A percentile compares a stretch with the other conserved stretches of the same genome.
These are phyloP conservation scores for Seriola rivoliana DNA, from an alignment of 2,113 vertebrate genomes.

Conservation along the genomic window DNA sequence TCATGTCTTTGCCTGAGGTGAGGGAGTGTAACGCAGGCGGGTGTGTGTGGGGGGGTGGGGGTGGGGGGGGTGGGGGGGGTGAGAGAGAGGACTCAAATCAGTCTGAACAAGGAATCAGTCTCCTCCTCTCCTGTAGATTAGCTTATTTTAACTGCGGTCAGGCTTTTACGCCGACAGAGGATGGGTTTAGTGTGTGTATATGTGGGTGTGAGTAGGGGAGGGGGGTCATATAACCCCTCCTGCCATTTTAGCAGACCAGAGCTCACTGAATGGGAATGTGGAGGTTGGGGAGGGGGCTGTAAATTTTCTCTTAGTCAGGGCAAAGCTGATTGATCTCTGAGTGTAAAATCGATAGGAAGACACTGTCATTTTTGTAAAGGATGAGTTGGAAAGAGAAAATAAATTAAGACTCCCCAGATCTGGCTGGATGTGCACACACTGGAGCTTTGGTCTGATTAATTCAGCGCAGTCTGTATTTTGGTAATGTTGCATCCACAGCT, in stretches of 20 bases:
- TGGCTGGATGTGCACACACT: conserved; percentile 61
- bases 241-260: conserved; percentile 63
- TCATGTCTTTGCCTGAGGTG: conserved; percentile 60
- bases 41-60: conserved; percentile 78
- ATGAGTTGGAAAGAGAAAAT: conserved; percentile 97
- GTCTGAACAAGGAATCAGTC: conserved; percentile 91
- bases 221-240: conserved; percentile 53
- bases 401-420: conserved; percentile 97
- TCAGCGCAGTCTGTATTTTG: conserved; percentile 92
- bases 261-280: conserved; percentile 63
- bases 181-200: conserved; percentile 46
- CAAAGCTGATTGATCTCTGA: conserved; percentile 99
- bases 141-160: conserved; percentile 94
- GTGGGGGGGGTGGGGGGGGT: conserved; percentile 76
- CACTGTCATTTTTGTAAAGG: conserved; percentile 99
- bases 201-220: conserved; percentile 9
- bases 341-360: conserved; percentile 99
- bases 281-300: conserved; percentile 80
- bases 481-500: conserved; percentile 90
- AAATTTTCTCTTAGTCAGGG: conserved; percentile 98
- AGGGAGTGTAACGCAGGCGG: conserved; percentile 80
- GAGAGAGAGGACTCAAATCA: conserved; percentile 84
- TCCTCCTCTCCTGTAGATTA: conserved; percentile 90
- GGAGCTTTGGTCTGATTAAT: conserved; percentile 89
- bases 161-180: conserved; percentile 83